phyloP scores from a whole-genome alignment of 1,140 invertebrate species.

The Eupeodes corollae region DNA sequence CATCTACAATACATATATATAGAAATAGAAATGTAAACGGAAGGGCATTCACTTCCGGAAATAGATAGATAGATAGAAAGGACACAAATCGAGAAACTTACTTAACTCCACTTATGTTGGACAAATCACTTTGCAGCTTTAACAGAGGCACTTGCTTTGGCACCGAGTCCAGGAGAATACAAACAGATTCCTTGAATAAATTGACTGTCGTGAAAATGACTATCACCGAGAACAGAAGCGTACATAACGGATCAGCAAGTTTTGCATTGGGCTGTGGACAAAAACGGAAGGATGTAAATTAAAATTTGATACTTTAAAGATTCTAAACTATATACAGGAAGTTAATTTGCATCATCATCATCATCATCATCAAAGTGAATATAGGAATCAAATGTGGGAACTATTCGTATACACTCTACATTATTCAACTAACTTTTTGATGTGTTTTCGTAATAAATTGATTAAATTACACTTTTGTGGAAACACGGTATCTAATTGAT shows the following conservation, averaged over 20 bases:
- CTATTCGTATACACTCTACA: too few species aligned
- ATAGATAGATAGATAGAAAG: too few species aligned
- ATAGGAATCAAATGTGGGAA: too few species aligned
- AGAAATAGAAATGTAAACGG: background rate
- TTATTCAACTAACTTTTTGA: too few species aligned
- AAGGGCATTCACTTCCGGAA: too few species aligned
- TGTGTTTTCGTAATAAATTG: too few species aligned
- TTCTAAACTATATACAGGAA: too few species aligned
- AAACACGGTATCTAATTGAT: too few species aligned
- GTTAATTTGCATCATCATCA: too few species aligned
- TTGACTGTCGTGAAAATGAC: slow-evolving; percentile 69
- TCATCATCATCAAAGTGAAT: too few species aligned
- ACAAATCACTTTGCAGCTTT: slow-evolving; percentile 42
- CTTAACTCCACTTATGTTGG: slow-evolving; percentile 51
- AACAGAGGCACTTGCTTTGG: slow-evolving; percentile 44
- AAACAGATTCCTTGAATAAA: slow-evolving; percentile 62
- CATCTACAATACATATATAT: too few species aligned
- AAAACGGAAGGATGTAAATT: background rate
- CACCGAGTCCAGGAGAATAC: slow-evolving; percentile 69
- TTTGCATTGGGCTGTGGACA: slow-evolving; percentile 53
- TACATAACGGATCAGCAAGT: slow-evolving; percentile 80
- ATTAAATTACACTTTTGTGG: too few species aligned
- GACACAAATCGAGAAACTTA: slow-evolving; percentile 16
- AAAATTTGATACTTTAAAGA: background rate
- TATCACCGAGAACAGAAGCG: slow-evolving; percentile 74